Conservation (phyloP, 2,113 vertebrate species). For the Pollachius pollachius region DNA sequence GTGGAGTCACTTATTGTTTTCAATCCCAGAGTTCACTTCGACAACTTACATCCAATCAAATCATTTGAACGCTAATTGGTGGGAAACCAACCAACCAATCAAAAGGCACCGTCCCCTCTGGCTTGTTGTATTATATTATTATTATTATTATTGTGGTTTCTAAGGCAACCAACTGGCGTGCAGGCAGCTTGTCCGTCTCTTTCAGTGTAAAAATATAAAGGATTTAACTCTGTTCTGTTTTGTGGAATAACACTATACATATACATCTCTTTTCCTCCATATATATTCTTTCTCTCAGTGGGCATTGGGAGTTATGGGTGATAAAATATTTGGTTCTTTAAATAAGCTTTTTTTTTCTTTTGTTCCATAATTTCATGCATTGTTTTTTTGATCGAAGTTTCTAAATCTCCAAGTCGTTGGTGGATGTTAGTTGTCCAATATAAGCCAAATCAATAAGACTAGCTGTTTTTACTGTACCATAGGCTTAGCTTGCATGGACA, state of each 20-base stretch:
- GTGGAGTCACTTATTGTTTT: conserved; percentile 30
- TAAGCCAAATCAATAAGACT: conserved; percentile 2
- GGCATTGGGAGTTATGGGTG: conserved; percentile 35
- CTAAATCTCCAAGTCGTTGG: conserved; percentile 42
- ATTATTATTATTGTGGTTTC: conserved; percentile 72
- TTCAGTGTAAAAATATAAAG: conserved; percentile 74
- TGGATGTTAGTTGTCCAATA: conserved; percentile 42
- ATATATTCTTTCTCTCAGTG: conserved; percentile 64
- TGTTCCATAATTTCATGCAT: conserved; percentile 64
- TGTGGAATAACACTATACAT: conserved; percentile 62
- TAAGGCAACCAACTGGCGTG: conserved; percentile 78
- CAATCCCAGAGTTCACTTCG: conserved; percentile 64
- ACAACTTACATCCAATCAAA: conserved; percentile 70
- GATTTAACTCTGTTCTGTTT: conserved; percentile 64
- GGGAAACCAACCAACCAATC: conserved; percentile 64
- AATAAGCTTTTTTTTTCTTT: conserved; percentile 57
- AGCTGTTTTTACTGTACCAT: background rate
- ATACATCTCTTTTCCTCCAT: conserved; percentile 63
- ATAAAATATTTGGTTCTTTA: conserved; percentile 74
- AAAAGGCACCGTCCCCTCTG: conserved; percentile 78
- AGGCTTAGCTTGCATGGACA: too few species aligned
- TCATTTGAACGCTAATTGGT: conserved; percentile 66
- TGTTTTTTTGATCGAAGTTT: conserved; percentile 50
- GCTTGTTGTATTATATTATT: conserved; percentile 39
- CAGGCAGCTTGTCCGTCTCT: conserved; percentile 72